Conservation (phyloP, 2,113 vertebrate genomes). For the Noturus placidus region DNA sequence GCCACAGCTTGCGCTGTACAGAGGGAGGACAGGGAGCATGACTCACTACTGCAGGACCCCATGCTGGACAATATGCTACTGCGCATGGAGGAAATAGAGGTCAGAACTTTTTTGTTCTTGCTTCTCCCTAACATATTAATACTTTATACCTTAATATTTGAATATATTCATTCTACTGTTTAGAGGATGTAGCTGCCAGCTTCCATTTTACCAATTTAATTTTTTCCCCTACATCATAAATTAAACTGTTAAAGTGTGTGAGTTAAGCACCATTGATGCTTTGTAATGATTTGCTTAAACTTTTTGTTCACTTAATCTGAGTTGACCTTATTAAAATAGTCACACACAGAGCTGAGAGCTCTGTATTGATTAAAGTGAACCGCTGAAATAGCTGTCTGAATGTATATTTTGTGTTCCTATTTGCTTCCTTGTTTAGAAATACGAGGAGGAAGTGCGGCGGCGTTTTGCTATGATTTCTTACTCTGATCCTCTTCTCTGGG, state of each 20-base stretch:
- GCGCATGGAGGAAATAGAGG: conserved; percentile 96
- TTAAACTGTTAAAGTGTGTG: neutral
- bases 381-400: neutral
- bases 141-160: neutral
- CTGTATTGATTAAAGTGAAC: neutral
- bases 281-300: neutral
- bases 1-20: conserved; percentile 63
- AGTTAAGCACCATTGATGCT: neutral
- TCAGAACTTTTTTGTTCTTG: conserved; percentile 59
- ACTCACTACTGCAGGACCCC: conserved; percentile 56
- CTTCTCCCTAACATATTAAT: neutral
- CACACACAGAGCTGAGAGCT: neutral
- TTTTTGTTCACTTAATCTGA: neutral
- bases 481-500: conserved; percentile 75
- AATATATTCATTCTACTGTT: neutral
- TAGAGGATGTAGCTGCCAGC: neutral
- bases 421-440: conserved; percentile 69
- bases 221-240: neutral
- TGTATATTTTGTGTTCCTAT: neutral
- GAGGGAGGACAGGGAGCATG: conserved; percentile 55
- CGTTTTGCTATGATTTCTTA: conserved; percentile 81
- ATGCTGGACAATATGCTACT: conserved; percentile 84
- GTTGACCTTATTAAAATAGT: neutral
- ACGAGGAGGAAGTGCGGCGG: conserved; percentile 84
- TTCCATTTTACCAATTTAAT: neutral